phyloP scores from a whole-genome alignment of 2,797 vertebrate species.

The Leptoclinus maculatus region DNA sequence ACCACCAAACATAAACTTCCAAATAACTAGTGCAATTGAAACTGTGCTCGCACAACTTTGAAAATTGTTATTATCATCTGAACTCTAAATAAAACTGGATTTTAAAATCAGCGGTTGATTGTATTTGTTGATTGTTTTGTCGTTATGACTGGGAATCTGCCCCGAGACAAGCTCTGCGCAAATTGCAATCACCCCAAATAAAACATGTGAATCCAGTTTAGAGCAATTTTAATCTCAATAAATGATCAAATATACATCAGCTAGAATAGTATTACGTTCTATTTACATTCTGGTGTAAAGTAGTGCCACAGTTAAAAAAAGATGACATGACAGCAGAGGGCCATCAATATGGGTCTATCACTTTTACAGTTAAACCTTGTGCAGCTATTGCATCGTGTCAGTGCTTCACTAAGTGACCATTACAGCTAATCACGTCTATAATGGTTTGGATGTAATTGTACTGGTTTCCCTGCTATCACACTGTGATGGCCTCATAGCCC shows the following conservation, averaged over 20 bases:
- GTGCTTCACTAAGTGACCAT: constrained; percentile 70
- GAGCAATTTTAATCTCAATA: constrained; percentile 1
- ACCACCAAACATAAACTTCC: constrained; percentile 3
- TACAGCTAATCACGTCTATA: constrained; percentile 64
- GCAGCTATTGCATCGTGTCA: constrained; percentile 50
- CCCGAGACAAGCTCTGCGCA: constrained; percentile 23
- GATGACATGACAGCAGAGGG: constrained; percentile 3
- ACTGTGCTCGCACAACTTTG: neutral
- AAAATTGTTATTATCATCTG: constrained; percentile 22
- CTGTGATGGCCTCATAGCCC: constrained; percentile 41
- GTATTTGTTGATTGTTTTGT: constrained; percentile 8
- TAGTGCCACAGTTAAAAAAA: constrained; percentile 21
- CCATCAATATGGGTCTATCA: constrained; percentile 40
- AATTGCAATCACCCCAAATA: constrained; percentile 39
- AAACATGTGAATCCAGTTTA: constrained; percentile 26
- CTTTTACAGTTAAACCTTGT: constrained; percentile 55
- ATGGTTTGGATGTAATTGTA: constrained; percentile 57
- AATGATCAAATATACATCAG: neutral
- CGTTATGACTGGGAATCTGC: constrained; percentile 24
- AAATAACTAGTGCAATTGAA: neutral
- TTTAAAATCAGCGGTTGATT: constrained; percentile 30
- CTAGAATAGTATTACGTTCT: constrained; percentile 2
- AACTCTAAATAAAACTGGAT: constrained; percentile 23
- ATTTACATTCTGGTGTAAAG: constrained; percentile 21
- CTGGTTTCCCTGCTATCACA: constrained; percentile 44